Percentiles rank a stretch among this genome's conserved stretches.
These are phyloP conservation scores for Notarius quadriscutis DNA, from an alignment of 2,113 vertebrate genomes.

Conservation along the genomic window DNA sequence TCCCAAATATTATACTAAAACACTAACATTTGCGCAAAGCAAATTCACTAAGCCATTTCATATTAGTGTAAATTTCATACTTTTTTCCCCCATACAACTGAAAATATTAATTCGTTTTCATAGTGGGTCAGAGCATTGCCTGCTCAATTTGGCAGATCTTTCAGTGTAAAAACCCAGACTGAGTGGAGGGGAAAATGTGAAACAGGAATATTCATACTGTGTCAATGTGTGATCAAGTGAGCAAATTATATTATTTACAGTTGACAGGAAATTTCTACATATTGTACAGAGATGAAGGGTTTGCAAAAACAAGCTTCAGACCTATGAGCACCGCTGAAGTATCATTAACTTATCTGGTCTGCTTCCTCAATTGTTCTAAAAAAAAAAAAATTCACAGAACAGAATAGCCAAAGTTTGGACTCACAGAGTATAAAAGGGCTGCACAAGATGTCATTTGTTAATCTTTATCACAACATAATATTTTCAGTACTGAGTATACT, in stretches of 20 bases:
- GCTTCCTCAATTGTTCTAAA: not conserved
- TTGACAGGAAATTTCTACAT: too few relatives aligned
- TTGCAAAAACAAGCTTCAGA: not conserved
- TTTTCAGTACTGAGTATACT: not conserved
- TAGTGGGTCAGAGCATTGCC: slow-evolving; percentile 12
- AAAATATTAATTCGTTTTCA: slow-evolving; percentile 33
- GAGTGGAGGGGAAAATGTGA: not conserved
- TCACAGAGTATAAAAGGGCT: not conserved
- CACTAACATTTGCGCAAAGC: slow-evolving; percentile 43
- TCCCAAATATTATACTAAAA: slow-evolving; percentile 45
- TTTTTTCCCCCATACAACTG: slow-evolving; percentile 24
- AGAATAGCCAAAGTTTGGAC: not conserved
- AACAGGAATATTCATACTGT: not conserved
- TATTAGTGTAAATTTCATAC: slow-evolving; percentile 41
- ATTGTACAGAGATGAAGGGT: not conserved
- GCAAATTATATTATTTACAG: slow-evolving; percentile 26
- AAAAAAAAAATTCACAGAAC: not conserved
- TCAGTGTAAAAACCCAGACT: slow-evolving; percentile 20
- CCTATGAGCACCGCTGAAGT: not conserved
- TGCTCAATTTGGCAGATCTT: slow-evolving; percentile 34
- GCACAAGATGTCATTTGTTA: not conserved
- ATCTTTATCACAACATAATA: not conserved
- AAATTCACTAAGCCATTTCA: slow-evolving; percentile 44
- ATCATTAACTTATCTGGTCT: not conserved
- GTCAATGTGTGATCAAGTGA: slow-evolving; percentile 4